phyloP scores from a whole-genome alignment of 2,797 vertebrate genomes.

The Ptychadena robeensis region DNA sequence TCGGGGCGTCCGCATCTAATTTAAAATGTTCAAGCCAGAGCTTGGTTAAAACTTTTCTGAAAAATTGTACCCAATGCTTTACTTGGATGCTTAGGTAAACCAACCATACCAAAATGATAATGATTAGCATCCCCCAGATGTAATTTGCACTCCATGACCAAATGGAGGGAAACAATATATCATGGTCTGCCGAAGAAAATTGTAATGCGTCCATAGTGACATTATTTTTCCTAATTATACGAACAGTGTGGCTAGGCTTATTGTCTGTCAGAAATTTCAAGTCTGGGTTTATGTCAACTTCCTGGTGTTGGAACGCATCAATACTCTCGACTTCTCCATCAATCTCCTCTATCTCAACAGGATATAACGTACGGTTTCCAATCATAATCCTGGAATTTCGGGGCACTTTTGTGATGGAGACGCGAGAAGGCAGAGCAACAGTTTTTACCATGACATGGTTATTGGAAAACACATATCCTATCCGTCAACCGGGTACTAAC shows the following conservation, averaged over 20 bases:
- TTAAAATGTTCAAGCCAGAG: too few species aligned
- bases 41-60: too few species aligned
- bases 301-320: constrained; percentile 1
- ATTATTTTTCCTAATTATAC: not conserved
- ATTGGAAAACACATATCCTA: not conserved
- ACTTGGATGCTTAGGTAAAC: too few species aligned
- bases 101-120: too few species aligned
- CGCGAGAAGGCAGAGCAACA: not conserved
- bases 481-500: not conserved
- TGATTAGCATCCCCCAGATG: too few species aligned
- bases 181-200: too few species aligned
- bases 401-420: not conserved
- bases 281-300: not conserved
- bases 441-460: not conserved
- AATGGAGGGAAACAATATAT: too few species aligned
- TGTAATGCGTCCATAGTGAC: too few species aligned
- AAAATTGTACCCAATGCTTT: too few species aligned
- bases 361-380: not conserved
- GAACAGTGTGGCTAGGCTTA: not conserved
- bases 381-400: not conserved
- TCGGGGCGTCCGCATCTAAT: too few species aligned
- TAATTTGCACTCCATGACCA: too few species aligned
- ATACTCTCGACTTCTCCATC: constrained; percentile 8
- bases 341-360: not conserved
- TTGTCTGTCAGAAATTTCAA: not conserved